These are phyloP conservation scores for Lanius collurio DNA, from an alignment of 2,113 vertebrate genomes.

Conservation along the genomic window DNA sequence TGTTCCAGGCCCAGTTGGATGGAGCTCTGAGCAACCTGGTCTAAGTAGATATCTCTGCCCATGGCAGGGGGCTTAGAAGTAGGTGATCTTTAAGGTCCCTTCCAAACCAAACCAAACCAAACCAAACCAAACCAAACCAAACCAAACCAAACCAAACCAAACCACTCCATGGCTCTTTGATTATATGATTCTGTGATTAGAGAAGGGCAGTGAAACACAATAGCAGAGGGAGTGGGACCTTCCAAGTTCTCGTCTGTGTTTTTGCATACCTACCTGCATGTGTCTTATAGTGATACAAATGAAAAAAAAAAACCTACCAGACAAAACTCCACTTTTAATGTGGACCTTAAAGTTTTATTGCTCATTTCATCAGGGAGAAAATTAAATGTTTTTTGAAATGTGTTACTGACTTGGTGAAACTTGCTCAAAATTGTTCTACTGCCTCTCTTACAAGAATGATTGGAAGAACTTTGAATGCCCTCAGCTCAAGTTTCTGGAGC, in stretches of 20 bases:
- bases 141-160: neutral
- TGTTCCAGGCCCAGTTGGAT: neutral
- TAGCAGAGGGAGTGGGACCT: neutral
- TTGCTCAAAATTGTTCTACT: neutral
- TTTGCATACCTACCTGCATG: neutral
- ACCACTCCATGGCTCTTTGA: neutral
- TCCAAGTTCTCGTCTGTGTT: neutral
- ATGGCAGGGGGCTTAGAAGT: neutral
- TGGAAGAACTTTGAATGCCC: neutral
- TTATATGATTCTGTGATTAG: neutral
- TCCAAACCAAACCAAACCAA: neutral
- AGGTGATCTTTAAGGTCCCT: neutral
- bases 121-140: neutral
- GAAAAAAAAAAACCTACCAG: neutral
- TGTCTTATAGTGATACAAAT: rapidly evolving
- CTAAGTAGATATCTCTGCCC: neutral
- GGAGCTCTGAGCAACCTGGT: neutral
- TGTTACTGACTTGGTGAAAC: neutral
- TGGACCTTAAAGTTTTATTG: neutral
- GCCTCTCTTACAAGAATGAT: rapidly evolving
- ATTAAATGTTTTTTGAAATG: rapidly evolving
- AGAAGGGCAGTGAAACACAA: neutral
- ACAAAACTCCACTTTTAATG: neutral
- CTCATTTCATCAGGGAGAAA: neutral
- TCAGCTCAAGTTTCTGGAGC: neutral